Evolutionary conservation across 2,888 invertebrate genomes (phyloP), one percentile per base, ranked within the genome.

Genomic region (Cephus spinipes): DNA sequence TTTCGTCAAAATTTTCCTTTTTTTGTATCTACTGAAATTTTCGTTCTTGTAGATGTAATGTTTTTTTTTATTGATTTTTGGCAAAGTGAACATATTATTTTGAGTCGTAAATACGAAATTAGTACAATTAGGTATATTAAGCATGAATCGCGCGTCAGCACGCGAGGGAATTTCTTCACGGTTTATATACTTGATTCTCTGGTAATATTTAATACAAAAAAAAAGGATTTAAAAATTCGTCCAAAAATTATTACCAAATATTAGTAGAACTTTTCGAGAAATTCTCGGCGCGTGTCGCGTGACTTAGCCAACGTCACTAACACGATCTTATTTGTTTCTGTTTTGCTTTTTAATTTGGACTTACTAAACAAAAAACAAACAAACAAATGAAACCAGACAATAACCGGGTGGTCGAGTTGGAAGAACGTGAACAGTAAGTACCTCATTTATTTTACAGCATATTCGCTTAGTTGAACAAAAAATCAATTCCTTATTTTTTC

Each of bases 391-490:
- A 55, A 55, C 55, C 94, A 96, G 96, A 95, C 93, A 96, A 95
- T 94, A 96, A 94, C 92, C 95, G 95, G 85, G 94, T 96, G 92
- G 91, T 91, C 89, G 95, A 96, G 91, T 93, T 96, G 94, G 96
- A 96, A 92, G 96, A 96, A 92, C 94, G 96, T 91, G 96, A 96
- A 93, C 96, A 96, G 96, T 96, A 95, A 96, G 96, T 96, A 92
- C 85, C 81, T 77, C 79, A 82, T 77, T 23, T 23, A 55, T 23
- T 55, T 55, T 6, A 55, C 55, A 23, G 55, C 55, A 55, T 55
- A 55, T 55, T 55, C 55, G 55, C 55, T 55, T 55, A 23, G 23
- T 55, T 9, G 55, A 55, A 55, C 55, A 23, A 23, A 55, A 23
- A 55, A 23, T 55, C 55, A 55, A 23, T 55, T 9, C 23, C 9